Conservation (phyloP, 2,113 vertebrate genomes). For the Daboia siamensis region DNA sequence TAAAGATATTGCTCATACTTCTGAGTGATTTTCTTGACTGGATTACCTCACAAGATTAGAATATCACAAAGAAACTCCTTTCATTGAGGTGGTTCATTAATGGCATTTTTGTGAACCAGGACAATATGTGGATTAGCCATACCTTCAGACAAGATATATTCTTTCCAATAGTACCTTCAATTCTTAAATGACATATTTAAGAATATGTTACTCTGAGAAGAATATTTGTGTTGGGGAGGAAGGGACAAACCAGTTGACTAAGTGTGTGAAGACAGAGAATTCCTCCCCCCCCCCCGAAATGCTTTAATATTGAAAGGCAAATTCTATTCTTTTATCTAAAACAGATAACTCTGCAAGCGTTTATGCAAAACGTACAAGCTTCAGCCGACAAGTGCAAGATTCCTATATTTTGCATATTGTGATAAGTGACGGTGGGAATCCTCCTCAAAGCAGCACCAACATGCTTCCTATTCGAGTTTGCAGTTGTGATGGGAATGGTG, state of each 20-base stretch:
- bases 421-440: conserved; percentile 88
- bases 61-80: not conserved
- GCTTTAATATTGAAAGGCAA: rapidly evolving
- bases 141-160: not conserved
- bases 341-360: conserved; percentile 89
- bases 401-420: conserved; percentile 88
- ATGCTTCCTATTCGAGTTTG: conserved; percentile 92
- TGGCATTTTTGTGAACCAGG: not conserved
- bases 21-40: not conserved
- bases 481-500: conserved; percentile 82
- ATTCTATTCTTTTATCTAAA: conserved; percentile 6
- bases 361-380: conserved; percentile 80
- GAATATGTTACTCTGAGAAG: not conserved
- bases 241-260: not conserved
- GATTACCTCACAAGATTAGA: not conserved
- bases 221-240: not conserved
- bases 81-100: not conserved
- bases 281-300: not conserved
- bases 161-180: not conserved
- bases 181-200: not conserved
- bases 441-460: conserved; percentile 89
- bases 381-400: conserved; percentile 88
- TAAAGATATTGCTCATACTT: not conserved
- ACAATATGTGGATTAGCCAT: not conserved
- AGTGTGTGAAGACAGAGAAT: not conserved